Conservation (phyloP, 2,888 invertebrate genomes). For the Spicauda simplicius region DNA sequence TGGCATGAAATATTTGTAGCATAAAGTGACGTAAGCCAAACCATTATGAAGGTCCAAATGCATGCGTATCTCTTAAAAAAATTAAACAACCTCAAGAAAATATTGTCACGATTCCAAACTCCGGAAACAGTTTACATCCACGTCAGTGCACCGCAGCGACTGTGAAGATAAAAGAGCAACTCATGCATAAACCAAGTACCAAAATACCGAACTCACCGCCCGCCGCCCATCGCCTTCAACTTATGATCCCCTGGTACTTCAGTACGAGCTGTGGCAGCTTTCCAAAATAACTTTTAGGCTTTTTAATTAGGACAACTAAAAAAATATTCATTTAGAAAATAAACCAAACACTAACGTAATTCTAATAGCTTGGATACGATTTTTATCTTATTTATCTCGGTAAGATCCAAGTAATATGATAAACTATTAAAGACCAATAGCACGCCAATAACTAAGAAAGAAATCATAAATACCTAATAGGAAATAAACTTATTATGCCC, state of each 20-base stretch:
- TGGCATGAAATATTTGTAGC: too few species aligned
- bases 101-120: slow-evolving; percentile 12
- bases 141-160: slow-evolving; percentile 7
- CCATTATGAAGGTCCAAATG: neutral
- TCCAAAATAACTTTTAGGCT: neutral
- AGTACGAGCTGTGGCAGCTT: neutral
- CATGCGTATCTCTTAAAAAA: neutral
- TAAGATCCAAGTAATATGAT: too few species aligned
- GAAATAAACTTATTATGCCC: too few species aligned
- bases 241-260: neutral
- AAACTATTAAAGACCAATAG: too few species aligned
- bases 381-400: too few species aligned
- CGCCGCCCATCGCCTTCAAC: neutral
- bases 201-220: neutral
- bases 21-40: neutral
- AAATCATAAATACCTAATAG: too few species aligned
- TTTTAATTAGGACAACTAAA: too few species aligned
- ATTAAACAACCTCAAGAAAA: neutral
- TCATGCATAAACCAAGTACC: neutral
- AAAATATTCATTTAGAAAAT: too few species aligned
- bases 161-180: slow-evolving; percentile 8
- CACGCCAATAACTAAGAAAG: too few species aligned
- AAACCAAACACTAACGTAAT: too few species aligned
- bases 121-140: neutral
- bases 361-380: too few species aligned